phyloP scores from a whole-genome alignment of 2,888 invertebrate genomes.

The Scaptomyza caliginosa region DNA sequence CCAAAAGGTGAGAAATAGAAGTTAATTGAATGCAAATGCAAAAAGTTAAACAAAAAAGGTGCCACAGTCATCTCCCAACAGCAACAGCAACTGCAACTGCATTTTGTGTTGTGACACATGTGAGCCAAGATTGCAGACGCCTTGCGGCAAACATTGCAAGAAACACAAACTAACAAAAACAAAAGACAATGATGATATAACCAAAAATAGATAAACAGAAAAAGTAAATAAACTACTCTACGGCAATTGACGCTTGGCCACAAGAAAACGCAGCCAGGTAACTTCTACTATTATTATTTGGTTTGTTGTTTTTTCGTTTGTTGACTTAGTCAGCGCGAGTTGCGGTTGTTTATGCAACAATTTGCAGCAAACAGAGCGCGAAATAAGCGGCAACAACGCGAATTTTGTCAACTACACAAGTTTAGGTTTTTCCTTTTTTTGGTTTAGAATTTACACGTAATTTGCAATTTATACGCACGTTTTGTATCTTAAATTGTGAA shows the following conservation, averaged over 20 bases:
- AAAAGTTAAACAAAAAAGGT: constrained; percentile 15
- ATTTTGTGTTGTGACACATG: constrained; percentile 57
- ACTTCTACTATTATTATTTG: constrained; percentile 34
- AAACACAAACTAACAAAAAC: constrained; percentile 16
- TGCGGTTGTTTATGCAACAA: constrained; percentile 66
- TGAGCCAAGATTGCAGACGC: constrained; percentile 50
- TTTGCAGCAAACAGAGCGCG: constrained; percentile 75
- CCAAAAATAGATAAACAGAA: constrained; percentile 24
- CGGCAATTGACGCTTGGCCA: constrained; percentile 51
- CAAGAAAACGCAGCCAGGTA: constrained; percentile 25
- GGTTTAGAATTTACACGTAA: constrained; percentile 48
- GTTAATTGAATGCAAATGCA: constrained; percentile 76
- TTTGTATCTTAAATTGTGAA: constrained; percentile 44
- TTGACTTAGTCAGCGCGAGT: constrained; percentile 16
- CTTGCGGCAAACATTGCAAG: constrained; percentile 47
- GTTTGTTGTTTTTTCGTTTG: constrained; percentile 1
- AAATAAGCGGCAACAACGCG: constrained; percentile 65
- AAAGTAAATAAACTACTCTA: constrained; percentile 23
- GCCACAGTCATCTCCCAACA: constrained; percentile 18
- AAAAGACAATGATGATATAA: constrained; percentile 58
- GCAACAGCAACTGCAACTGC: constrained; percentile 26
- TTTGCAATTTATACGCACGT: constrained; percentile 55
- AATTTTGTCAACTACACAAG: constrained; percentile 63
- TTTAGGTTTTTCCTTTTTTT: constrained; percentile 18
- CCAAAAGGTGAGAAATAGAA: constrained; percentile 69